These are phyloP conservation scores for Eupithecia centaureata DNA, from an alignment of 2,888 invertebrate species.

Conservation along the genomic window DNA sequence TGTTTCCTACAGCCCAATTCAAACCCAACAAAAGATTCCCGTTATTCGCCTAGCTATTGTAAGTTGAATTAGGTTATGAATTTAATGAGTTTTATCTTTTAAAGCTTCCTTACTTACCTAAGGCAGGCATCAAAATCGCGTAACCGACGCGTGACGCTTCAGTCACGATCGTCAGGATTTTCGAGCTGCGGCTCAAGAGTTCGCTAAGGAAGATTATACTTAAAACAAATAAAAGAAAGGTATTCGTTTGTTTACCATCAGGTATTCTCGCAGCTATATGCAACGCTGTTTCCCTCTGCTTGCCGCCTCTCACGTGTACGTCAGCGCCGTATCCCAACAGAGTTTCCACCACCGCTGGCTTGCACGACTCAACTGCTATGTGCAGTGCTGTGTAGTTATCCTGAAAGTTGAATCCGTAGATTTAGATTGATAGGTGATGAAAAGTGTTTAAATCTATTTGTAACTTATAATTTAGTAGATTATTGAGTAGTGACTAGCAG, in stretches of 20 bases:
- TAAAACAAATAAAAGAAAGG: neutral
- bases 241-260: slow-evolving; percentile 73
- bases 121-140: no score
- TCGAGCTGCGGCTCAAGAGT: neutral
- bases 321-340: slow-evolving; percentile 98
- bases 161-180: neutral
- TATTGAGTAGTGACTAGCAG: no score
- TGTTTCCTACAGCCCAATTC: no score
- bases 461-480: no score
- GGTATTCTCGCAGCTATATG: slow-evolving; percentile 98
- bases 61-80: no score
- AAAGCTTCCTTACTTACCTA: no score
- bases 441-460: no score
- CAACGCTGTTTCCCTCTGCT: slow-evolving; percentile 95
- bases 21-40: no score
- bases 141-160: neutral
- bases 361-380: slow-evolving; percentile 97
- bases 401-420: slow-evolving; percentile 80
- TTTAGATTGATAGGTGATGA: no score
- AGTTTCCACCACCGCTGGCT: slow-evolving; percentile 97
- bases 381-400: slow-evolving; percentile 99
- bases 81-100: no score
- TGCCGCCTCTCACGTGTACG: slow-evolving; percentile 96
- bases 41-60: no score
- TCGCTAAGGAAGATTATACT: neutral